Base-by-base conservation (phyloP, 35 echinoderm and acorn worm genomes). In the Hemicentrotus pulcherrimus region DNA sequence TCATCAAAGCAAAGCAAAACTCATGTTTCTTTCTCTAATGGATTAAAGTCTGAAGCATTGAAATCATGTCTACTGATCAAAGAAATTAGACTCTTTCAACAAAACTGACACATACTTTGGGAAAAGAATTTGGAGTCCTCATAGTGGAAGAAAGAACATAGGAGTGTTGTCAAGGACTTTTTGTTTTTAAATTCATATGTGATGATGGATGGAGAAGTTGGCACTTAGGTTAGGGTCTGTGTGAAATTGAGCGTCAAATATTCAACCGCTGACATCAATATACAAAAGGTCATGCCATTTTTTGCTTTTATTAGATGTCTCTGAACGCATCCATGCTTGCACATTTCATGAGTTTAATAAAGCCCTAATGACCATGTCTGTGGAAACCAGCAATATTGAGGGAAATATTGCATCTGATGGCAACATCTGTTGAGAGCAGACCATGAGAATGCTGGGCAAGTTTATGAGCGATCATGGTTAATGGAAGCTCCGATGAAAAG, bases 221-320 rank as follows among this genome's bases (percentile, higher is more conserved):
- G 65, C 65, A 78, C 28, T 28, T 78, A 78, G 65, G 65, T 78
- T 78, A n/a, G 65, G 65, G 65, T 78, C 65, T 4, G 65, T 78
- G 65, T 78, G 65, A 78, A 78, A 78, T 78, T 78, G 65, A 78
- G 65, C 65, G 28, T 78, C 65, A 78, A 28, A 78, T 71, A 71
- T 71, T 78, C 65, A 11, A 78, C 16, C 61, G 24, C 24, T 78
- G 65, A 78, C 28, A 78, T 78, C 65, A 78, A 78, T 78, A 78
- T 78, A 78, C 28, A 78, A 78, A 78, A 78, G 65, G 65, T 78
- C 65, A 78, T 7, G 65, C 65, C n/a, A 78, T 78, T 28, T n/a
- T 78, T 78, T 78, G 65, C 22, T 78, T 78, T 78, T 78, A 78
- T 78, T 78, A 78, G 65, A n/a, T 78, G 19, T 28, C 6, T 78